phyloP scores from a whole-genome alignment of 2,797 vertebrate genomes.

The Gadopsis marmoratus region DNA sequence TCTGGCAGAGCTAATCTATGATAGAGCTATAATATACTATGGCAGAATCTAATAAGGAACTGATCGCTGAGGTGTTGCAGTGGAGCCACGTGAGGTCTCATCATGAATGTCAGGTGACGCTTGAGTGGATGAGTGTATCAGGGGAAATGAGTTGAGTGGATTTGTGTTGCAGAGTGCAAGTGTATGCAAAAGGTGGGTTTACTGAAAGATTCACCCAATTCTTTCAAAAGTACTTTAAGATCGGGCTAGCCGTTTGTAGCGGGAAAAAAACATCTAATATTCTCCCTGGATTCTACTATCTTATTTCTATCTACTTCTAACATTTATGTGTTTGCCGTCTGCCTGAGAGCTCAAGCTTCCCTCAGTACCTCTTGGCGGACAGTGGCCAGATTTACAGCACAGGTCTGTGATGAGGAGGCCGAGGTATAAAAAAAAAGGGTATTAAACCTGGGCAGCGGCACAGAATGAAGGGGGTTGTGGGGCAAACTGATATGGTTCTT shows the following conservation, averaged over 20 bases:
- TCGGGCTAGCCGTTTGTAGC: neutral
- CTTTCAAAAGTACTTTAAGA: too few relatives aligned
- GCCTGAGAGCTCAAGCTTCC: constrained; percentile 2
- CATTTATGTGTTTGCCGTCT: constrained; percentile 11
- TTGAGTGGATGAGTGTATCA: constrained; percentile 25
- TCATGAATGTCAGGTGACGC: constrained; percentile 38
- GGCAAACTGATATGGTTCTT: constrained; percentile 70
- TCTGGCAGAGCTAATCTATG: constrained; percentile 31
- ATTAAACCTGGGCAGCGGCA: constrained; percentile 57
- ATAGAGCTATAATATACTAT: neutral
- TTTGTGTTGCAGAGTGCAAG: constrained; percentile 16
- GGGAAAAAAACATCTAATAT: neutral
- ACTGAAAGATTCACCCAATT: too few relatives aligned
- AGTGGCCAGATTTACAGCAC: constrained; percentile 36
- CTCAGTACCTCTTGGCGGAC: constrained; percentile 1
- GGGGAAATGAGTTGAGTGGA: constrained; percentile 41
- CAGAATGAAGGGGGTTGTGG: neutral
- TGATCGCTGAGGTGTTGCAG: constrained; percentile 17
- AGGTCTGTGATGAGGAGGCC: constrained; percentile 48
- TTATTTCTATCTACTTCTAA: constrained; percentile 4
- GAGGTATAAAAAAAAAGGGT: constrained; percentile 41
- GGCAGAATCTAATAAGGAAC: constrained; percentile 14
- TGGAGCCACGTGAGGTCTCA: neutral
- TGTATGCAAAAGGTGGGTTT: neutral
- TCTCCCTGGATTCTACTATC: neutral